Percentiles rank a stretch among this genome's conserved stretches.
These are phyloP conservation scores for Operophtera brumata DNA, from an alignment of 2,888 invertebrate genomes.

Conservation along the genomic window DNA sequence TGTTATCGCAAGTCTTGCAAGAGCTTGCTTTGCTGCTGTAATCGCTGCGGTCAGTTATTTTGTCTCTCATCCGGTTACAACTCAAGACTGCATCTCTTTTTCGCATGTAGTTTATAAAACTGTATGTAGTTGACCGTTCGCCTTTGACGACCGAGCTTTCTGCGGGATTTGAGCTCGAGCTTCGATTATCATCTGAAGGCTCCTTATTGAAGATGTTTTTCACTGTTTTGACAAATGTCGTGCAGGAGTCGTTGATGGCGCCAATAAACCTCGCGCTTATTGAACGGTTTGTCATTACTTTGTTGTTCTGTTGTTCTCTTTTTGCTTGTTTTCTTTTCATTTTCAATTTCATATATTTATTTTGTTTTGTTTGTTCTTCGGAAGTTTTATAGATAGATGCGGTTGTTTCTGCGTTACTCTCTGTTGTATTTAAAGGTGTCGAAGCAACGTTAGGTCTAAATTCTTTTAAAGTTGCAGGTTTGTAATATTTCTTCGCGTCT, in stretches of 20 bases:
- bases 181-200: neutral
- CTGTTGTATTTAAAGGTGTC: slow-evolving; percentile 47
- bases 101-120: slow-evolving; percentile 65
- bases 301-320: slow-evolving; percentile 20
- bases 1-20: slow-evolving; percentile 65
- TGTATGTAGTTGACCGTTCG: slow-evolving; percentile 43
- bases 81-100: slow-evolving; percentile 49
- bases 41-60: slow-evolving; percentile 7
- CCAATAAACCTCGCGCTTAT: slow-evolving; percentile 55
- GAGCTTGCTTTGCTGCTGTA: slow-evolving; percentile 35
- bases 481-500: slow-evolving; percentile 7
- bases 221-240: slow-evolving; percentile 58
- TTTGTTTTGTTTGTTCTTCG: slow-evolving; percentile 5
- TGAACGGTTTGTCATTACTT: slow-evolving; percentile 42
- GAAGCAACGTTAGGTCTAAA: slow-evolving; percentile 55
- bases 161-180: neutral
- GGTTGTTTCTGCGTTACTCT: slow-evolving; percentile 10
- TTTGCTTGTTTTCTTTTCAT: slow-evolving; percentile 19
- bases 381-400: slow-evolving; percentile 2
- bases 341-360: slow-evolving; percentile 14
- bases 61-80: slow-evolving; percentile 23
- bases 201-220: slow-evolving; percentile 55
- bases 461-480: slow-evolving; percentile 24
- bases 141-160: slow-evolving; percentile 1
- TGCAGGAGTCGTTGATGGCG: slow-evolving; percentile 64